These are phyloP conservation scores for Pseudopleuronectes americanus DNA, from an alignment of 2,797 vertebrate species.

Conservation along the genomic window DNA sequence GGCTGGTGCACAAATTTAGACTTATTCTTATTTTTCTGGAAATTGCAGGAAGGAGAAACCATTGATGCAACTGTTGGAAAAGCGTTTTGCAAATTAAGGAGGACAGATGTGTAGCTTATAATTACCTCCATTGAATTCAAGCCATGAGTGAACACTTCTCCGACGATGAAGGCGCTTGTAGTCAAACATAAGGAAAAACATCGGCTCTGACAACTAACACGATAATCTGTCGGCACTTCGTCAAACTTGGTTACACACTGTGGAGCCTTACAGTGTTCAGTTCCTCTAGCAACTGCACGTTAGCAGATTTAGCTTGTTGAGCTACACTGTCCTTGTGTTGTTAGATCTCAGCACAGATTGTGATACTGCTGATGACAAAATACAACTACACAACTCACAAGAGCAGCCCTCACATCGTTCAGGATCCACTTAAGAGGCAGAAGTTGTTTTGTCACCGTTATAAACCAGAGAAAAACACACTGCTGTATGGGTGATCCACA, in stretches of 20 bases:
- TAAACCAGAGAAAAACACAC: no score
- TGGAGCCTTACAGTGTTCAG: background rate
- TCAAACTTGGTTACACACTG: background rate
- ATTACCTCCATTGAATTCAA: constrained; percentile 20
- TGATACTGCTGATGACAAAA: no score
- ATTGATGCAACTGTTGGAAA: background rate
- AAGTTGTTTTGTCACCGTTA: no score
- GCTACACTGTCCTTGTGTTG: no score
- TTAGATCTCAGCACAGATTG: no score
- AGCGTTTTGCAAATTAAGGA: constrained; percentile 25
- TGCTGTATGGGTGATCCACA: no score
- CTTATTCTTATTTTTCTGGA: background rate
- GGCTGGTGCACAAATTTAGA: background rate
- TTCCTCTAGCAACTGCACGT: background rate
- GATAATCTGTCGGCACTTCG: background rate
- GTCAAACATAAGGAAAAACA: constrained; percentile 5
- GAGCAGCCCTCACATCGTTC: no score
- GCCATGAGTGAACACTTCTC: constrained; percentile 19
- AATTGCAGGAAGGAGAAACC: background rate
- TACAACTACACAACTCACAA: no score
- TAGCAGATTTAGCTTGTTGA: no score
- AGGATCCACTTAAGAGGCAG: no score
- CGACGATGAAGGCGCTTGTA: background rate
- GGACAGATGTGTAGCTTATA: constrained; percentile 24
- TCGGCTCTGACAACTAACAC: background rate